A percentile compares a stretch with the other conserved stretches of the same genome.
These are phyloP conservation scores for Drosophila bunnanda DNA, from an alignment of 2,888 invertebrate species.

Conservation along the genomic window DNA sequence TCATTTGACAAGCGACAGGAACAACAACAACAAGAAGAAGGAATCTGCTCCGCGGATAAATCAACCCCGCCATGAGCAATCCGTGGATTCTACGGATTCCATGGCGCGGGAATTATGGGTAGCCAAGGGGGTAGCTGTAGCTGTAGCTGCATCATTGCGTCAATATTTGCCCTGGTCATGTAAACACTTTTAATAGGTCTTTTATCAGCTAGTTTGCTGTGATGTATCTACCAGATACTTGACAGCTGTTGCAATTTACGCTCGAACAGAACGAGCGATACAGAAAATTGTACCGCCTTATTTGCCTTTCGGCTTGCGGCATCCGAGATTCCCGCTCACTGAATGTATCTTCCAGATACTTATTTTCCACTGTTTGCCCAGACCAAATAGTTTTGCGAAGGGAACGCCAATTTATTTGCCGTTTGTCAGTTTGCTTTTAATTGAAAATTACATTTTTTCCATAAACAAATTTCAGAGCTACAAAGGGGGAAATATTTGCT, in stretches of 20 bases:
- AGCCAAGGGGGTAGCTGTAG: background rate
- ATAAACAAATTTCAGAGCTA: slow-evolving; percentile 14
- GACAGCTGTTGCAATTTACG: slow-evolving; percentile 80
- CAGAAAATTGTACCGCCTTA: slow-evolving; percentile 33
- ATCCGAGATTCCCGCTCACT: slow-evolving; percentile 49
- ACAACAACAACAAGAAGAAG: slow-evolving; percentile 62
- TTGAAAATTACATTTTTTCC: slow-evolving; percentile 62
- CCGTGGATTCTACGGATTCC: slow-evolving; percentile 3
- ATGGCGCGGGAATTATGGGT: slow-evolving; percentile 7
- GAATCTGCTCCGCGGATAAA: slow-evolving; percentile 25
- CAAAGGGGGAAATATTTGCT: slow-evolving; percentile 51
- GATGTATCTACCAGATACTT: slow-evolving; percentile 64
- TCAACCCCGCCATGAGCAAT: slow-evolving; percentile 35
- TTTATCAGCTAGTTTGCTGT: slow-evolving; percentile 65
- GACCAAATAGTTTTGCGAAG: slow-evolving; percentile 64
- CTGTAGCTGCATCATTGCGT: slow-evolving; percentile 64
- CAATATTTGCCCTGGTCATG: slow-evolving; percentile 76
- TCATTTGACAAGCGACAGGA: slow-evolving; percentile 74
- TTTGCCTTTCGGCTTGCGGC: slow-evolving; percentile 55
- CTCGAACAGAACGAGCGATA: slow-evolving; percentile 58
- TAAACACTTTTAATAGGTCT: slow-evolving; percentile 81
- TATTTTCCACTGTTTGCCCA: slow-evolving; percentile 53
- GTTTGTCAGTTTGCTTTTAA: slow-evolving; percentile 54
- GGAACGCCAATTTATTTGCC: slow-evolving; percentile 46
- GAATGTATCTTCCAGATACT: slow-evolving; percentile 61